These are phyloP conservation scores for Progne subis DNA, from an alignment of 2,113 vertebrate species.

Conservation along the genomic window DNA sequence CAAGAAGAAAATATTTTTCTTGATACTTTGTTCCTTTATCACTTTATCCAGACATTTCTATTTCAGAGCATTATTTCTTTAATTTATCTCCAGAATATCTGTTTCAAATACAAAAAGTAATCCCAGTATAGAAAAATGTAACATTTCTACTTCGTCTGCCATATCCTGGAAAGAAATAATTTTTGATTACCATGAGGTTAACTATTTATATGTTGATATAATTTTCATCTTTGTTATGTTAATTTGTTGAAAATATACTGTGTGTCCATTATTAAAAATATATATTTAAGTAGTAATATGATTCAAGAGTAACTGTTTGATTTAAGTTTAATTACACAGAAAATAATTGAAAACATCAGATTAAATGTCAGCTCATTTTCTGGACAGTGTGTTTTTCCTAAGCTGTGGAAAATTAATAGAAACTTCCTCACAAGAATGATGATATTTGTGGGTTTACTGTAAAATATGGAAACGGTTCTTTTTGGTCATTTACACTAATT, in stretches of 20 bases:
- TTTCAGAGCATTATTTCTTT: not conserved
- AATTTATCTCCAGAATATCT: not conserved
- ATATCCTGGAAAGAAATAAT: not conserved
- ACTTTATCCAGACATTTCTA: not conserved
- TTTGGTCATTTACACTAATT: not conserved
- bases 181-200: not conserved
- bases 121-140: not conserved
- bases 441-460: not conserved
- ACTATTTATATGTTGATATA: not conserved
- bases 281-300: not conserved
- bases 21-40: not conserved
- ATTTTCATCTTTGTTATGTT: not conserved
- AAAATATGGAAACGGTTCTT: not conserved
- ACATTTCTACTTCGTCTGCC: not conserved
- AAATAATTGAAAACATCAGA: not conserved
- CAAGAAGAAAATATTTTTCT: not conserved
- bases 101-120: not conserved
- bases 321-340: not conserved
- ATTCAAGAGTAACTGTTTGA: not conserved
- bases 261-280: not conserved
- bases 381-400: not conserved
- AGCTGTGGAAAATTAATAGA: not conserved
- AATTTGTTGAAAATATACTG: not conserved
- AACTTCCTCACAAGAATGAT: not conserved
- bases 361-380: not conserved